Conservation (phyloP, 1,140 invertebrate genomes). For the Mycetomoellerius zeteki region DNA sequence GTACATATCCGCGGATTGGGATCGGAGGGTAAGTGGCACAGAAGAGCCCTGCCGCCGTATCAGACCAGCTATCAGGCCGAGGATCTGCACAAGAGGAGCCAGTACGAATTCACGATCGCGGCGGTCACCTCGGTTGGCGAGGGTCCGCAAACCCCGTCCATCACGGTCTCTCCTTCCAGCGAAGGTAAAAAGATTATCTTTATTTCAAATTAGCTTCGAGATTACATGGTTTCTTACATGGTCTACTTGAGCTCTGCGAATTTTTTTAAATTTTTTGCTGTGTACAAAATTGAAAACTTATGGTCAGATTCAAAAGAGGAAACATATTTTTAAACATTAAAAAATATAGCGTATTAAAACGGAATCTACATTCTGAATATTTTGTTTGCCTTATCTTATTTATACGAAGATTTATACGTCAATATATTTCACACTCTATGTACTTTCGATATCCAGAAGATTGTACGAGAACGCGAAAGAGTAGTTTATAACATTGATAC, state of each 20-base stretch:
- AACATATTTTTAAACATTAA: too few species aligned
- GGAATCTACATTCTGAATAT: neutral
- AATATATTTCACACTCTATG: neutral
- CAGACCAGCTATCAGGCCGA: constrained; percentile 87
- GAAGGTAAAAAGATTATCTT: constrained; percentile 88
- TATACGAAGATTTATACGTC: neutral
- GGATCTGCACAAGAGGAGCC: constrained; percentile 86
- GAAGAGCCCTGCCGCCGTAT: constrained; percentile 82
- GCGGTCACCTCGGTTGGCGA: constrained; percentile 94
- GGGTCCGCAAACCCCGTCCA: constrained; percentile 92
- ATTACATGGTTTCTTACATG: neutral
- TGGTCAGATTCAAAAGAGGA: too few species aligned
- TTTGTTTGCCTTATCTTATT: neutral
- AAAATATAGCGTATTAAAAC: neutral
- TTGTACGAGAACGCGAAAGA: neutral
- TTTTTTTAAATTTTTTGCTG: too few species aligned
- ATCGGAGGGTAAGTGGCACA: constrained; percentile 84
- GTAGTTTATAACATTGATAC: neutral
- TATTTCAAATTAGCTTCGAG: neutral
- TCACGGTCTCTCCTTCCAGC: constrained; percentile 92
- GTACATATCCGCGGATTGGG: constrained; percentile 83
- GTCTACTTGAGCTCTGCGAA: too few species aligned
- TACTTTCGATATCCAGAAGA: neutral
- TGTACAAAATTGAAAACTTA: too few species aligned
- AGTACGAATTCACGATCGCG: constrained; percentile 90